Evolutionary conservation across 2,113 vertebrate genomes (phyloP).

Genomic region (Corythornis cristatus): DNA sequence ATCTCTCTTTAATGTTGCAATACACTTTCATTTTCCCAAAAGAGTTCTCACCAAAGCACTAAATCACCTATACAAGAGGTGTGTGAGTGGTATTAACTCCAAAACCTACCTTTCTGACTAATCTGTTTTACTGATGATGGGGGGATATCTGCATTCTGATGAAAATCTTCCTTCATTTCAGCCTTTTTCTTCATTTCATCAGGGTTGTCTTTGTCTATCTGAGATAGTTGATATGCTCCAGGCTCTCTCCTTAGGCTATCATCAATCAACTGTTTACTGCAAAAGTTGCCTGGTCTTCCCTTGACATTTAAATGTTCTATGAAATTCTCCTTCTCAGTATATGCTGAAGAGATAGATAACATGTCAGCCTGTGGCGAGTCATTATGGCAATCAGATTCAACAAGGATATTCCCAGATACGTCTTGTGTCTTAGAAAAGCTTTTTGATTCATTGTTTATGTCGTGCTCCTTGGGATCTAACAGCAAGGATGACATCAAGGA

Average conservation of each 20-base stretch:
- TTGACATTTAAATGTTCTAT: background rate
- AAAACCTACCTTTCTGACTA: conserved; percentile 66
- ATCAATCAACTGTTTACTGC: background rate
- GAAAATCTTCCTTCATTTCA: conserved; percentile 22
- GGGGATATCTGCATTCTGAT: background rate
- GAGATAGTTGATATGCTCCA: background rate
- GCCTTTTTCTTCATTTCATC: conserved; percentile 24
- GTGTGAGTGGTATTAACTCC: background rate
- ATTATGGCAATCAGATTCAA: background rate
- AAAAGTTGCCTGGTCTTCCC: background rate
- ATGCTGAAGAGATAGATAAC: background rate
- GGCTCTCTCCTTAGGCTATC: background rate
- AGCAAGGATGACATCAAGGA: conserved; percentile 25
- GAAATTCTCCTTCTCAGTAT: background rate
- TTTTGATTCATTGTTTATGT: background rate
- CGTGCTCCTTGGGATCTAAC: conserved; percentile 25
- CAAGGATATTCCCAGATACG: background rate
- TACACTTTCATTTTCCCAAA: background rate
- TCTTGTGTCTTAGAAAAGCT: conserved; percentile 23
- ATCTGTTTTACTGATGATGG: conserved; percentile 36
- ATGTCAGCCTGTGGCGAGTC: background rate
- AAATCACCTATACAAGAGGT: background rate
- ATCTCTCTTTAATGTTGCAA: background rate
- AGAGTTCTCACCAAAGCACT: background rate
- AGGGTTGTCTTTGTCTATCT: background rate